These are phyloP conservation scores for Pterostichus madidus DNA, from an alignment of 2,888 invertebrate genomes.

Conservation along the genomic window DNA sequence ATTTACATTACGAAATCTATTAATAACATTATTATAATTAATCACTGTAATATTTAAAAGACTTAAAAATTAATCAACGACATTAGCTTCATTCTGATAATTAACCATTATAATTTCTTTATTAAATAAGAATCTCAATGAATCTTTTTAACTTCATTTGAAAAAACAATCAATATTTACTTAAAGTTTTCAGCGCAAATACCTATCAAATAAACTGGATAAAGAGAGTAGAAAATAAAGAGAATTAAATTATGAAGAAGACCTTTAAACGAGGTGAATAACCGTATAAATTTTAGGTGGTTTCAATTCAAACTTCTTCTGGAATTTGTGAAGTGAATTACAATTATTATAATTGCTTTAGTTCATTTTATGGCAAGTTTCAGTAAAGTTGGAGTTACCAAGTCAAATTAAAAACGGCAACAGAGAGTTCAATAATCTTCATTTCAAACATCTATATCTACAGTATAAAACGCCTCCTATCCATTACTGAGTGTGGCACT, in stretches of 20 bases:
- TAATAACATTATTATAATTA: constrained; percentile 26
- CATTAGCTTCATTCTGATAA: background rate
- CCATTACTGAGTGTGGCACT: too few relatives aligned
- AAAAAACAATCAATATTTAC: background rate
- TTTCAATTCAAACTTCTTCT: background rate
- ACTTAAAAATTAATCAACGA: background rate
- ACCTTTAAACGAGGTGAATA: constrained; percentile 1
- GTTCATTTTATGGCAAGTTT: too few relatives aligned
- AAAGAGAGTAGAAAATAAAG: background rate
- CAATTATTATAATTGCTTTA: background rate
- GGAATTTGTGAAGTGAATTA: background rate
- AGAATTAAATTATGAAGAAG: background rate
- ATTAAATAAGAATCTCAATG: too few relatives aligned
- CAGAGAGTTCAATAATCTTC: too few relatives aligned
- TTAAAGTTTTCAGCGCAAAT: too few relatives aligned
- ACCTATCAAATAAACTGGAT: too few relatives aligned
- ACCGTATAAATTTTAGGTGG: background rate
- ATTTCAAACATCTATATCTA: too few relatives aligned
- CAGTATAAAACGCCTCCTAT: too few relatives aligned
- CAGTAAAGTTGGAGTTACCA: too few relatives aligned
- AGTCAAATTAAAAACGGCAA: too few relatives aligned
- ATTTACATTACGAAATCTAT: constrained; percentile 26
- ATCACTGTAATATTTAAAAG: background rate
- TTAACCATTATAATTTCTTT: background rate
- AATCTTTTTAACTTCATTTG: background rate